Conservation (phyloP, 2,888 invertebrate genomes). For the Palloptera scutellata region DNA sequence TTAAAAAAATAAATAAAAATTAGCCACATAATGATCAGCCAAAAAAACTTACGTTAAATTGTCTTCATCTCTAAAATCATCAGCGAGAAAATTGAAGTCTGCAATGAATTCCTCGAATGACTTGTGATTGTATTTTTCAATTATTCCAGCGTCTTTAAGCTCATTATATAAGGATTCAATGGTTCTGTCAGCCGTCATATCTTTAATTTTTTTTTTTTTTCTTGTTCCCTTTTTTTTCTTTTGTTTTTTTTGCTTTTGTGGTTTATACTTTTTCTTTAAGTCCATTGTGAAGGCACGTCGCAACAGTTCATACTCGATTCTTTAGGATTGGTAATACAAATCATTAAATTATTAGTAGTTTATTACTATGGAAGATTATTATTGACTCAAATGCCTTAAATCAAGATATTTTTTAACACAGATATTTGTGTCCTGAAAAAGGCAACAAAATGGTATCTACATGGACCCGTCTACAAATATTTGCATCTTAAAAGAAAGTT, state of each 20-base stretch:
- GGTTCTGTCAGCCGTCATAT: constrained; percentile 69
- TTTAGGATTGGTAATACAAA: constrained; percentile 27
- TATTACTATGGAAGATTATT: too few species aligned
- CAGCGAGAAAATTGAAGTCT: constrained; percentile 70
- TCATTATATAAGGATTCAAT: constrained; percentile 74
- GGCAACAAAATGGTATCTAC: too few species aligned
- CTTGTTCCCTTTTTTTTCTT: constrained; percentile 49
- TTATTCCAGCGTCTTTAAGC: constrained; percentile 66
- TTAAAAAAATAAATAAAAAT: too few species aligned
- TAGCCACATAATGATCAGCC: too few species aligned
- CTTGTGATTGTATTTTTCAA: constrained; percentile 68
- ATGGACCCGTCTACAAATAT: too few species aligned
- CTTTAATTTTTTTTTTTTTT: constrained; percentile 67
- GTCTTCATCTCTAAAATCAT: constrained; percentile 59
- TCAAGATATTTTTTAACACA: too few species aligned
- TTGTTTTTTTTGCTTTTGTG: constrained; percentile 44
- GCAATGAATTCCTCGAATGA: constrained; percentile 72
- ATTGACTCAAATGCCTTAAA: too few species aligned
- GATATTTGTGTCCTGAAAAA: too few species aligned
- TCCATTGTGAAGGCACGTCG: constrained; percentile 63
- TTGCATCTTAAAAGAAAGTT: too few species aligned
- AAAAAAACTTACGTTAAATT: constrained; percentile 45
- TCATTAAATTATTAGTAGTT: too few species aligned
- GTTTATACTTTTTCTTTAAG: constrained; percentile 51
- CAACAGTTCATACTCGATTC: constrained; percentile 60